Evolutionary conservation across 2,797 vertebrate species (phyloP).

Genomic region (Pangasius djambal): DNA sequence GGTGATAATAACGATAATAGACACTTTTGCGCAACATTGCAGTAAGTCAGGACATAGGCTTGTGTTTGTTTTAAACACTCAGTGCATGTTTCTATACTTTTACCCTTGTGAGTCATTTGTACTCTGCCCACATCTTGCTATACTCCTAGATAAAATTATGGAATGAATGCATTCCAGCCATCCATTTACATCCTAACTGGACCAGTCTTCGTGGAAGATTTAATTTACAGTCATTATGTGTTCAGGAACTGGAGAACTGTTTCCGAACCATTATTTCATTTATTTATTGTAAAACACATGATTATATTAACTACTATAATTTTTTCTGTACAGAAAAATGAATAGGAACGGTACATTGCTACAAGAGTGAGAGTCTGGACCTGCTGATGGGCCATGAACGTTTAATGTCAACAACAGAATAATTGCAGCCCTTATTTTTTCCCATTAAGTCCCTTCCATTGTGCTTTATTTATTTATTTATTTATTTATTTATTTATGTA

Average conservation of each 20-base stretch:
- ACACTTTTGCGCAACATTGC: constrained; percentile 56
- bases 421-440: neutral
- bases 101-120: constrained; percentile 15
- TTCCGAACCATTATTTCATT: constrained; percentile 21
- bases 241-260: constrained; percentile 25
- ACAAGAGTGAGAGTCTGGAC: neutral
- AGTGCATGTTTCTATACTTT: neutral
- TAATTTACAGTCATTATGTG: constrained; percentile 26
- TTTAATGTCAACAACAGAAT: neutral
- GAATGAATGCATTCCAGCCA: constrained; percentile 16
- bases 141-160: constrained; percentile 6
- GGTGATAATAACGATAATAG: neutral
- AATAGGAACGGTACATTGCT: neutral
- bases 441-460: neutral
- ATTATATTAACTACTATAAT: neutral
- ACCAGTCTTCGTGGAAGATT: constrained; percentile 28
- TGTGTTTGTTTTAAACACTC: constrained; percentile 43
- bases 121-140: constrained; percentile 16
- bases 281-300: constrained; percentile 8
- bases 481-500: neutral
- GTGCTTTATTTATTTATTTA: neutral
- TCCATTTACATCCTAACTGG: constrained; percentile 19
- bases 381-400: neutral
- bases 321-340: neutral
- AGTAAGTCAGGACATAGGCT: constrained; percentile 26